Percentiles rank a stretch among this genome's conserved stretches.
Conservation (phyloP, 2,113 vertebrate genomes). For the human (Homo sapiens) region DNA sequence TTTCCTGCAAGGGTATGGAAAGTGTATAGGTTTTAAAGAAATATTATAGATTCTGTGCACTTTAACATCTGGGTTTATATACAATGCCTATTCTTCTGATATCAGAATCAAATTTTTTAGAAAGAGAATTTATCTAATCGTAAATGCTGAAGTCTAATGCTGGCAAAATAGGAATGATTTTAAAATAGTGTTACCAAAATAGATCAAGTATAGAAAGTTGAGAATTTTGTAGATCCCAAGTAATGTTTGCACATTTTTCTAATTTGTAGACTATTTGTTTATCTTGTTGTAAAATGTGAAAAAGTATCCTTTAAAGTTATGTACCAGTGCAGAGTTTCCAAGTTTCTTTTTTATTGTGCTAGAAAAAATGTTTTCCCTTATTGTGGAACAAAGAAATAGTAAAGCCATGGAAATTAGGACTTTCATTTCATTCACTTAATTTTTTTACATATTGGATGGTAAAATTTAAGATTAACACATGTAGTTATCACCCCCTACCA, state of each 20-base stretch:
- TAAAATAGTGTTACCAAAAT: background rate
- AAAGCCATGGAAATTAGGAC: background rate
- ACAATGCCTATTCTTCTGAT: background rate
- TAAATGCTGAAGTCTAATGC: background rate
- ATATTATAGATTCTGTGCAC: background rate
- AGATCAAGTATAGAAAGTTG: background rate
- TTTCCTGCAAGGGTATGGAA: background rate
- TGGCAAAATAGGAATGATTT: background rate
- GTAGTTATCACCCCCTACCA: background rate
- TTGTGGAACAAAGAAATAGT: background rate
- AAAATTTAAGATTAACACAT: conserved; percentile 50
- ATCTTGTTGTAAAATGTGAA: background rate
- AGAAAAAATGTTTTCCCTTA: background rate
- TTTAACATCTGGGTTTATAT: background rate
- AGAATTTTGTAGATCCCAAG: background rate
- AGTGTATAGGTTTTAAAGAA: background rate
- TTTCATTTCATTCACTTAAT: conserved; percentile 14
- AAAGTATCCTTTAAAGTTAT: background rate
- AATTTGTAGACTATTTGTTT: background rate
- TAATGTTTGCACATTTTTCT: background rate
- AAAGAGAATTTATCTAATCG: background rate
- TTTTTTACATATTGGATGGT: background rate
- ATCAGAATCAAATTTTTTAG: background rate
- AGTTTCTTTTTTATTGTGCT: background rate
- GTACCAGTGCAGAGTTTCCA: background rate